A percentile compares a stretch with the other conserved stretches of the same genome.
Evolutionary conservation across 2,888 invertebrate genomes (phyloP).

Genomic region (Cerceris rybyensis): DNA sequence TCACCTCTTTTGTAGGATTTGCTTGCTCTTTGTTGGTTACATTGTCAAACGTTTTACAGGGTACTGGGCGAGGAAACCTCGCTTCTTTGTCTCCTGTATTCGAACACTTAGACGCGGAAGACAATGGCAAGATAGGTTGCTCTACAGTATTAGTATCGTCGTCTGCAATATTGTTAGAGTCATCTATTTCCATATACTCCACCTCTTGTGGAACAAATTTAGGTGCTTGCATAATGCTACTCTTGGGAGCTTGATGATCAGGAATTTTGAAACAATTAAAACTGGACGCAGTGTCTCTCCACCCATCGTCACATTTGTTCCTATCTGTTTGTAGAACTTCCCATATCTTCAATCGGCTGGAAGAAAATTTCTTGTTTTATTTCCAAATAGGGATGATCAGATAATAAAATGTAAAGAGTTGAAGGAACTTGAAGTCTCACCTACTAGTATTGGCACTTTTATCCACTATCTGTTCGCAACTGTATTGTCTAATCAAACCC

Average conservation of each 20-base stretch:
- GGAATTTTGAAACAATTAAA: not conserved
- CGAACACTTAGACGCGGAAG: too few species aligned
- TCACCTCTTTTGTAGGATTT: not conserved
- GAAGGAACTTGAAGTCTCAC: not conserved
- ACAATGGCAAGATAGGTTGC: too few species aligned
- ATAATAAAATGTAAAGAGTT: not conserved
- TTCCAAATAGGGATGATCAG: too few species aligned
- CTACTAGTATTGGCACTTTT: constrained; percentile 65
- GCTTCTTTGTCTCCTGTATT: not conserved
- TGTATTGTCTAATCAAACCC: constrained; percentile 69
- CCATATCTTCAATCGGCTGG: constrained; percentile 53
- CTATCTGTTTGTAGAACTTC: constrained; percentile 36
- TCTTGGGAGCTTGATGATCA: not conserved
- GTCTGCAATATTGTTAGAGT: not conserved
- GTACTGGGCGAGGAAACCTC: not conserved
- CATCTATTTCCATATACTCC: constrained; percentile 41
- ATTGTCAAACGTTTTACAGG: not conserved
- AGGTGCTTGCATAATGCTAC: constrained; percentile 3
- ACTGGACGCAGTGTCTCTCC: constrained; percentile 51
- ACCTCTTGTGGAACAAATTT: constrained; percentile 17
- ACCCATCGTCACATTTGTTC: constrained; percentile 38
- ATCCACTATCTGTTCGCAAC: constrained; percentile 72
- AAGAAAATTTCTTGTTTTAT: constrained; percentile 7
- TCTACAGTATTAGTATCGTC: too few species aligned
- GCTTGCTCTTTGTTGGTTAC: not conserved